Evolutionary conservation across 2,113 vertebrate species (phyloP), one percentile per base, ranked within the genome.

Genomic region (Datnioides undecimradiatus): DNA sequence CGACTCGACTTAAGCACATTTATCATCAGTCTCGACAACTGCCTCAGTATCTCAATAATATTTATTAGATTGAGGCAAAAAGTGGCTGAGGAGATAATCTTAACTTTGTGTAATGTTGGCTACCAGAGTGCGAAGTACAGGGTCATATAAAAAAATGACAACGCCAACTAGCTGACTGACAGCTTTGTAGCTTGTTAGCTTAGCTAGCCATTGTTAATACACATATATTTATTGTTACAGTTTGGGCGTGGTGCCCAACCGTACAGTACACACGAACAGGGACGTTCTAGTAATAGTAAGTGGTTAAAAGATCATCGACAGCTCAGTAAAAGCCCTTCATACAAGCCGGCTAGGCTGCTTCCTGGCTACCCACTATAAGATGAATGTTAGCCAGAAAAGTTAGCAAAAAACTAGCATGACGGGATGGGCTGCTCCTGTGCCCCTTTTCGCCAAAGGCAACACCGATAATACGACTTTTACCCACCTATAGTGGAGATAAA

Each of bases 401-500:
- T 93, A 92, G 92, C 91, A 70, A 6, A 25, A 76, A 66, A 63
- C 86, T 92, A 93, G 92, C 91, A 79, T 76, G 85, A 90, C 87
- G 87, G 90, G 90, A 83, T 90, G 89, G 92, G 88, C 89, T 86
- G 82, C 73, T 84, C 64, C 51, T 43, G 14, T 14, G 19, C 16
- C 71, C 66, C 82, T 87, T 84, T 81, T 73, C 38, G 23, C 7
- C 21, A 58, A 19, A 66, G 23, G 55, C 51, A 59, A 36, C 0
- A 41, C 27, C 1, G 0, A 55, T 5, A 57, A 55, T 2, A 21
- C 12, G 13, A 54, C 31, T 27, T 55, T 38, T 12, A 87, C 93
- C 19, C 80, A 99, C 98, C 98, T 96, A 99, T 99, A 46, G 98
- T 99, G 63, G 98, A 98, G 93, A 99, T 98, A 93, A 99, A 99